Evolutionary conservation across 2,888 invertebrate species (phyloP).

Genomic region (Tetramorium bicarinatum): DNA sequence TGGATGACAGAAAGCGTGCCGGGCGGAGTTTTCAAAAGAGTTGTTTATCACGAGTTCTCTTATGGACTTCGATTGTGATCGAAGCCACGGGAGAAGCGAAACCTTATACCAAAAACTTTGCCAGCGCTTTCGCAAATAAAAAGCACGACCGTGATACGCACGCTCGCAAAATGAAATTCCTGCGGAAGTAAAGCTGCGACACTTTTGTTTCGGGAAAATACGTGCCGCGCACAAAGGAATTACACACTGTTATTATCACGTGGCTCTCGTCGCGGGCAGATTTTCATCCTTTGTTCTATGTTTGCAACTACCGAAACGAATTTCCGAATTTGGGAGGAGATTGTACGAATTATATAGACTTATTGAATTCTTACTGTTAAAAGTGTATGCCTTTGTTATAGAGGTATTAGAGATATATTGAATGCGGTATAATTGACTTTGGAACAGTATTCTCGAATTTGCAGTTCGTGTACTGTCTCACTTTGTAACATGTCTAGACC

Average conservation of each 20-base stretch:
- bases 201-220: conserved; percentile 50
- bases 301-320: neutral
- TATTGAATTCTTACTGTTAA: neutral
- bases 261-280: conserved; percentile 17
- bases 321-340: neutral
- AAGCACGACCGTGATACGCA: conserved; percentile 26
- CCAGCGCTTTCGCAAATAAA: conserved; percentile 29
- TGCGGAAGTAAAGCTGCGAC: conserved; percentile 37
- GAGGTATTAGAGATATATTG: neutral
- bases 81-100: conserved; percentile 28
- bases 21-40: conserved; percentile 15
- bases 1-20: neutral
- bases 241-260: conserved; percentile 38
- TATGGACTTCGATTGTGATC: conserved; percentile 40
- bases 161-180: conserved; percentile 49
- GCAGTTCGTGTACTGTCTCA: neutral
- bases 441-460: neutral
- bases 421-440: neutral
- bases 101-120: conserved; percentile 36
- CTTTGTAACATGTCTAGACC: conserved; percentile 8
- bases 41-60: conserved; percentile 31
- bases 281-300: conserved; percentile 19
- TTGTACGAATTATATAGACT: neutral
- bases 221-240: conserved; percentile 28
- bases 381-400: neutral